Evolutionary conservation across 2,797 vertebrate genomes (phyloP), one percentile per base, ranked within the genome.

Genomic region (Lagocephalus sceleratus): DNA sequence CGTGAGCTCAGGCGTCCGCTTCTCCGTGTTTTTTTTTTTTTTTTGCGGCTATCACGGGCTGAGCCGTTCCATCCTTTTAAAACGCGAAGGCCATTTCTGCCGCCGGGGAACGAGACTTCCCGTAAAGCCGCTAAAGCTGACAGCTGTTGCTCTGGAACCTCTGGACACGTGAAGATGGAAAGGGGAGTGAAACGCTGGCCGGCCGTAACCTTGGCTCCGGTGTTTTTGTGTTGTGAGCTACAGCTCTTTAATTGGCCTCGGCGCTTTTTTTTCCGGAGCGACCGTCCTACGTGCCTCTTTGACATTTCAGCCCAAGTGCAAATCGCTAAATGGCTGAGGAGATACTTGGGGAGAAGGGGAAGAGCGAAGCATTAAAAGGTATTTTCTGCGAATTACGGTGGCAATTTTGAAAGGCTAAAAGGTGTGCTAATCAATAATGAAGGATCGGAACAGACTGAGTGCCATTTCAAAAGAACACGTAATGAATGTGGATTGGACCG

Each of bases 381-480:
- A 83, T 86, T 87, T 87, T 83, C 75, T 58, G 73, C 84, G 82
- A 90, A 81, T 85, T 83, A 86, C 78, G 72, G 75, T 39, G 25
- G 85, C 79, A 81, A 83, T 84, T 85, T 81, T 66, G 71, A 76
- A 87, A 79, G 79, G 84, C 78, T 77, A 82, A 85, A 82, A 86
- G 76, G 76, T 81, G 74, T 74, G 78, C 82, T 90, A 88, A 91
- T 89, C 84, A 82, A 80, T 75, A 73, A 85, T 85, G 82, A 88
- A 87, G 81, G 77, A 57, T 60, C 54, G 71, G 75, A 81, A 87
- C 82, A 85, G 86, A 74, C 79, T 66, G 63, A 26, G 58, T 89
- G 87, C 76, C 87, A 89, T 88, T 88, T 86, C 54, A 79, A 80
- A 81, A 53, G 81, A 87, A 76, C 71, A 73, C 57, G 78, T 88